Conservation (phyloP, 2,888 invertebrate species). For the Artemia sinica region DNA sequence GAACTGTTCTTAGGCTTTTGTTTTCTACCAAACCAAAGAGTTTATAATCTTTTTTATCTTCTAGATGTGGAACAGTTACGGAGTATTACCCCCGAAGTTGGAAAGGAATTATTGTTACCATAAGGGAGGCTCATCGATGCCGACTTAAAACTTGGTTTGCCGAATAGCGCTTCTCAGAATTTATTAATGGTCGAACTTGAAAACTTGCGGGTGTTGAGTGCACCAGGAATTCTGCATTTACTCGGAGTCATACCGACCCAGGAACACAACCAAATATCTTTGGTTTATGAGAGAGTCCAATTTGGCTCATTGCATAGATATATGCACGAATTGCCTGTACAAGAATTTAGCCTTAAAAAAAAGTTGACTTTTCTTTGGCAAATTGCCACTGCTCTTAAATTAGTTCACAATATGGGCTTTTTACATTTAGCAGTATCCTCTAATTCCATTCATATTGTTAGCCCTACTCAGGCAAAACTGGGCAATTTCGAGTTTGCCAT, state of each 20-base stretch:
- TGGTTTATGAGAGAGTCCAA: not conserved
- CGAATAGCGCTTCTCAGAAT: not conserved
- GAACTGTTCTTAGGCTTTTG: too few relatives aligned
- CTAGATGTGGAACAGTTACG: not conserved
- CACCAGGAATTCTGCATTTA: not conserved
- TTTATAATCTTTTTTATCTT: not conserved
- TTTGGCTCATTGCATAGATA: not conserved
- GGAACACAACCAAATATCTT: not conserved
- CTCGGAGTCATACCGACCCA: not conserved
- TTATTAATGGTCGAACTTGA: not conserved
- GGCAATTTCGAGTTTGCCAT: slow-evolving; percentile 4
- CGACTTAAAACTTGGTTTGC: slow-evolving; percentile 1
- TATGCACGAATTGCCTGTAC: not conserved
- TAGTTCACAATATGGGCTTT: not conserved
- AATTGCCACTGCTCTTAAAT: not conserved
- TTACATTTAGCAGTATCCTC: not conserved
- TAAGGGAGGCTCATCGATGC: not conserved
- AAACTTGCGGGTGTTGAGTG: not conserved
- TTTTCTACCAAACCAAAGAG: too few relatives aligned
- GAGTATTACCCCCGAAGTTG: not conserved
- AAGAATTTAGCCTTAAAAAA: too few relatives aligned
- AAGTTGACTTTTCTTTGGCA: not conserved
- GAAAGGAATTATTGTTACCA: not conserved
- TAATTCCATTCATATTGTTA: not conserved
- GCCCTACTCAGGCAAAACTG: slow-evolving; percentile 4